phyloP scores from a whole-genome alignment of 2,113 vertebrate species.

The Aspiorhynchus laticeps region DNA sequence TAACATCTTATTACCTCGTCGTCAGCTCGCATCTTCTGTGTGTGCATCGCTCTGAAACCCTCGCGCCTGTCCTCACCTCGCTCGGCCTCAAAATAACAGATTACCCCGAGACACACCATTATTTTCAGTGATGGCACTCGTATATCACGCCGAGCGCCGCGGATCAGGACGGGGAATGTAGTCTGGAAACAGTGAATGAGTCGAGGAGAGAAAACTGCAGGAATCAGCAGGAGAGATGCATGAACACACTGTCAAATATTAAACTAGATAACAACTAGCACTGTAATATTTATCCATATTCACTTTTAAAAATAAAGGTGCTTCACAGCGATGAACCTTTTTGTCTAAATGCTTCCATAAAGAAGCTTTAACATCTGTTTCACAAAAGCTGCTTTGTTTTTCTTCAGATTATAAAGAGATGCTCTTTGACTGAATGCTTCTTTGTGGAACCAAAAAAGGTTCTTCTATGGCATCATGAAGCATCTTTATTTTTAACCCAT shows the following conservation, averaged over 20 bases:
- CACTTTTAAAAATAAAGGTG: no score
- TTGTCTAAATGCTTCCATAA: no score
- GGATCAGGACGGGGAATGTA: background rate
- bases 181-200: background rate
- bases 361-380: no score
- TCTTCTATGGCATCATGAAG: no score
- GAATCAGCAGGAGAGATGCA: background rate
- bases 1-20: background rate
- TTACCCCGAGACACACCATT: conserved; percentile 62
- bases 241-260: background rate
- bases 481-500: no score
- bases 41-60: background rate
- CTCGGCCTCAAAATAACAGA: conserved; percentile 62
- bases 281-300: no score
- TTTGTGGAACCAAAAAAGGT: no score
- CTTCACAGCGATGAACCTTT: no score
- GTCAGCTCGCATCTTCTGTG: background rate
- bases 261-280: background rate
- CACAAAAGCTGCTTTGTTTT: no score
- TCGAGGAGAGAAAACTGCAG: background rate
- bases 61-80: background rate
- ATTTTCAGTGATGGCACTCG: conserved; percentile 63
- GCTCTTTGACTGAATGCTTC: no score
- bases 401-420: no score
- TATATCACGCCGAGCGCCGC: conserved; percentile 54